A percentile compares a stretch with the other conserved stretches of the same genome.
These are phyloP conservation scores for Orthosia gothica DNA, from an alignment of 2,888 invertebrate genomes.

Conservation along the genomic window DNA sequence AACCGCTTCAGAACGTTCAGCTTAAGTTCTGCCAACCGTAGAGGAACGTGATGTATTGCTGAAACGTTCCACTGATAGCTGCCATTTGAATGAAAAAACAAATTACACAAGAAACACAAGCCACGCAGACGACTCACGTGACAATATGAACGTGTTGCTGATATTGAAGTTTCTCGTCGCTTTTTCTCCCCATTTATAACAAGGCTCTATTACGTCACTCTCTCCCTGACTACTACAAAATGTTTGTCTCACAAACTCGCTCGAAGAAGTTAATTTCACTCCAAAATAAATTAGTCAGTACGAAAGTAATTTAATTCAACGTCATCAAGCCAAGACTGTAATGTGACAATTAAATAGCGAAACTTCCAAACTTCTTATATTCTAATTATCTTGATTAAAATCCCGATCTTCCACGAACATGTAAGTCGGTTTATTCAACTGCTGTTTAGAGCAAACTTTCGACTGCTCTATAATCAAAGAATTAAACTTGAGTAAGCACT, in stretches of 20 bases:
- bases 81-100: conserved; percentile 33
- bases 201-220: conserved; percentile 24
- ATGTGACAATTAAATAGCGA: conserved; percentile 54
- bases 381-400: conserved; percentile 69
- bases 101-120: conserved; percentile 39
- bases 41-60: conserved; percentile 17
- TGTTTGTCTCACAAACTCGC: conserved; percentile 28
- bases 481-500: conserved; percentile 68
- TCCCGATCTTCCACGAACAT: conserved; percentile 56
- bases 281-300: conserved; percentile 39
- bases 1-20: conserved; percentile 4
- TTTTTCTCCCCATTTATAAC: conserved; percentile 12
- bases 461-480: conserved; percentile 68
- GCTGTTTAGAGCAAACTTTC: conserved; percentile 65
- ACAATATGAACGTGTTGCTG: conserved; percentile 28
- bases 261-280: conserved; percentile 26
- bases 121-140: conserved; percentile 19
- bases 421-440: conserved; percentile 65
- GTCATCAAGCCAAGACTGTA: conserved; percentile 46
- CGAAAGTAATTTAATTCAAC: conserved; percentile 55
- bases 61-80: conserved; percentile 7
- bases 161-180: conserved; percentile 41
- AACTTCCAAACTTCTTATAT: conserved; percentile 67
- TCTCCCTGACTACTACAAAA: conserved; percentile 13
- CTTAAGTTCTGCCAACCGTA: conserved; percentile 3